phyloP scores from a whole-genome alignment of 2,797 vertebrate species.

The Manis crassicaudata region DNA sequence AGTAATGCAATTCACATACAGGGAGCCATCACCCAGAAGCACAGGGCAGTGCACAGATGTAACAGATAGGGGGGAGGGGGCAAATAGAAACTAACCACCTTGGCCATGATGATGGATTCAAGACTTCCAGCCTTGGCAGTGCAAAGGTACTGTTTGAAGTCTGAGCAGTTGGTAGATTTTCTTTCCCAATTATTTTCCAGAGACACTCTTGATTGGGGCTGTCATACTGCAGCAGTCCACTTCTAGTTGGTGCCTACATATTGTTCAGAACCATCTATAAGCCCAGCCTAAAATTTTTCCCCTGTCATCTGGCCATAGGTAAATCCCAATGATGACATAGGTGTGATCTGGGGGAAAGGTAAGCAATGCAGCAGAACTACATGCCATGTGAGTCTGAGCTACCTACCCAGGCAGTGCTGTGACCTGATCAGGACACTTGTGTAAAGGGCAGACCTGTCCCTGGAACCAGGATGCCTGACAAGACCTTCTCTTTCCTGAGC shows the following conservation, averaged over 20 bases:
- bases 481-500: neutral
- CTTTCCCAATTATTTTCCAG: neutral
- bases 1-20: neutral
- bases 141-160: neutral
- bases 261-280: neutral
- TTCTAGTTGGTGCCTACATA: neutral
- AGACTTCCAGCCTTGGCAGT: neutral
- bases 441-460: neutral
- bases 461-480: neutral
- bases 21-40: neutral
- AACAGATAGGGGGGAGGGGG: too few species aligned
- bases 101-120: neutral
- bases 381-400: neutral
- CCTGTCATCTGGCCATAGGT: neutral
- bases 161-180: neutral
- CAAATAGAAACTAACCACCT: neutral
- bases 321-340: neutral
- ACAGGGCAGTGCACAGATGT: neutral
- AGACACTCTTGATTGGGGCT: neutral
- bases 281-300: neutral
- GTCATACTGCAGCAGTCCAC: neutral
- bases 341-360: neutral
- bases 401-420: neutral
- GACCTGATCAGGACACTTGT: neutral
- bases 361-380: neutral